These are phyloP conservation scores for Hypomecis atomaria DNA, from an alignment of 2,888 invertebrate species.

Conservation along the genomic window DNA sequence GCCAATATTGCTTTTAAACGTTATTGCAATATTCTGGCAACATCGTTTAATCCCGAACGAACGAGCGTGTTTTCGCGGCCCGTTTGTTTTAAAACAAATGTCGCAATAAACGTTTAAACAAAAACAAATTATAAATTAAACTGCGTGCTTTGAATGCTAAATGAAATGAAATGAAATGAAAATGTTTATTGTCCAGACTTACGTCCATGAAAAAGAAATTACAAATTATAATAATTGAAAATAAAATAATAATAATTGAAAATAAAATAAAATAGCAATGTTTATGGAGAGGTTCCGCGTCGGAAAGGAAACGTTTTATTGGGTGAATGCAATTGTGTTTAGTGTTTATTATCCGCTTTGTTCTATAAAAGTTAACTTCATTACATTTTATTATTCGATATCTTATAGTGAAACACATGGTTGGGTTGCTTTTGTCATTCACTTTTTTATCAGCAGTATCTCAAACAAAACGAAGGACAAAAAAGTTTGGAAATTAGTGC, in stretches of 20 bases:
- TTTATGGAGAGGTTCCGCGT: slow-evolving; percentile 34
- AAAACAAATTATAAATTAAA: slow-evolving; percentile 59
- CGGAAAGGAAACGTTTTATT: slow-evolving; percentile 24
- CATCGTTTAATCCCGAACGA: slow-evolving; percentile 48
- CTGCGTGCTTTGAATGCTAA: slow-evolving; percentile 55
- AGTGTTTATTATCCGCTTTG: background rate
- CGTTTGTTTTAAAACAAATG: slow-evolving; percentile 55
- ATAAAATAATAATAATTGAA: too few species aligned
- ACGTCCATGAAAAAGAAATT: too few species aligned
- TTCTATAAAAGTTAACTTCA: background rate
- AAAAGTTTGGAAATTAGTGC: too few species aligned
- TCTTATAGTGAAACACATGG: too few species aligned
- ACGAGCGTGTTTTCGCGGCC: slow-evolving; percentile 37
- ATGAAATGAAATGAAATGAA: too few species aligned
- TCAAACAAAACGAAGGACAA: too few species aligned
- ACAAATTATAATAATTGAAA: too few species aligned
- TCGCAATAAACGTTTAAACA: slow-evolving; percentile 52
- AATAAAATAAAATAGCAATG: slow-evolving; percentile 52
- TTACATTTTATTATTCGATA: too few species aligned
- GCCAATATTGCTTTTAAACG: slow-evolving; percentile 12
- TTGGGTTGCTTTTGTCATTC: too few species aligned
- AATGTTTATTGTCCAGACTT: too few species aligned
- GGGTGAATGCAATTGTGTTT: slow-evolving; percentile 3
- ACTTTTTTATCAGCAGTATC: too few species aligned
- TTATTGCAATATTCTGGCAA: slow-evolving; percentile 39